Percentiles rank a stretch among this genome's conserved stretches.
These are phyloP conservation scores for Brachyrhaphis roseni DNA, from an alignment of 2,797 vertebrate species.

Conservation along the genomic window DNA sequence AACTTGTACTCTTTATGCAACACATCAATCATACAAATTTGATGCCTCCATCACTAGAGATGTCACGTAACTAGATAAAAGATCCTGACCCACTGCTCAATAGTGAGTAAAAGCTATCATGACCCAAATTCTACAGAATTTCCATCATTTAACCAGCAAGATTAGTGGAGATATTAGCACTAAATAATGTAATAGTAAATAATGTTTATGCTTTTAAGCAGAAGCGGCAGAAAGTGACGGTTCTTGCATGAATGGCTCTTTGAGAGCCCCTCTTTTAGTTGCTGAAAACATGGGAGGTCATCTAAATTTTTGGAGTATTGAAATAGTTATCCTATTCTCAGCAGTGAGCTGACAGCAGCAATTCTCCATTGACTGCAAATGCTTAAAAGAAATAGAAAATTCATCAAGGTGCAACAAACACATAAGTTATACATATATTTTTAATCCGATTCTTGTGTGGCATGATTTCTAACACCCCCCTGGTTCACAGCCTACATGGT, in stretches of 20 bases:
- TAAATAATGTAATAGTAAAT: no score
- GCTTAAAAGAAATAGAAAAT: no score
- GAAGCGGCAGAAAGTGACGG: not conserved
- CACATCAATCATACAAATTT: not conserved
- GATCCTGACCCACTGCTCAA: constrained; percentile 3
- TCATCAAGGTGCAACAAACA: no score
- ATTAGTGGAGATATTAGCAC: not conserved
- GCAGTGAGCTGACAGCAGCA: no score
- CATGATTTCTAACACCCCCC: no score
- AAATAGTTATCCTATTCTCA: not conserved
- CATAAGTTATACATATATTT: no score
- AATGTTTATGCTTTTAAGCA: not conserved
- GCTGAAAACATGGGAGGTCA: not conserved
- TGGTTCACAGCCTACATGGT: no score
- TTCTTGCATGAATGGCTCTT: not conserved
- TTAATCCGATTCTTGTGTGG: no score
- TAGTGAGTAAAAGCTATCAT: constrained; percentile 20
- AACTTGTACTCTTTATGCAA: not conserved
- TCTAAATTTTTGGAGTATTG: not conserved
- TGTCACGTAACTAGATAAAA: constrained; percentile 19
- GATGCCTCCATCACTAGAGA: not conserved
- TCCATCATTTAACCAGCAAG: not conserved
- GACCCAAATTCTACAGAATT: constrained; percentile 10
- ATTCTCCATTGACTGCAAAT: no score
- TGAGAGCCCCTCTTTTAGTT: not conserved